Evolutionary conservation across 2,113 vertebrate genomes (phyloP).

Genomic region (Ascaphus truei): DNA sequence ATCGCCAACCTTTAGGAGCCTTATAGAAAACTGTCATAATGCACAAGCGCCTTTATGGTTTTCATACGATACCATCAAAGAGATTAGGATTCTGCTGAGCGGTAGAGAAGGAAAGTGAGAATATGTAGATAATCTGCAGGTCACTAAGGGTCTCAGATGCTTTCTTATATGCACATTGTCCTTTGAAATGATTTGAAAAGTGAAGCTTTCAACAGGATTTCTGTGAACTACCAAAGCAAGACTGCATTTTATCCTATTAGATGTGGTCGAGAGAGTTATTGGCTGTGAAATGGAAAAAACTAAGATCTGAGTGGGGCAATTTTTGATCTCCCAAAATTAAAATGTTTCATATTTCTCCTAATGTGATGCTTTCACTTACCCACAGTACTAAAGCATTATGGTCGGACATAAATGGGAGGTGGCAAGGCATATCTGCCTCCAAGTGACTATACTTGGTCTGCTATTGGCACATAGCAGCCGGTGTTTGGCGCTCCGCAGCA

Average conservation of each 20-base stretch:
- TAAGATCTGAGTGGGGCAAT: background rate
- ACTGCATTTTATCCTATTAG: constrained; percentile 10
- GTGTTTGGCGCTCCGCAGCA: background rate
- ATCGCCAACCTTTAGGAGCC: background rate
- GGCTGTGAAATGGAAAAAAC: constrained; percentile 14
- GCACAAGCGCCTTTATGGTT: background rate
- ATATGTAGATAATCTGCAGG: constrained; percentile 16
- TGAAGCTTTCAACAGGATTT: constrained; percentile 11
- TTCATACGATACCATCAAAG: constrained; percentile 18
- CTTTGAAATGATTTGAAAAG: constrained; percentile 27
- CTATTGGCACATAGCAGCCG: background rate
- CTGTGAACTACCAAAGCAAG: background rate
- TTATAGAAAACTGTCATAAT: background rate
- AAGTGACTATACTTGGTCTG: background rate
- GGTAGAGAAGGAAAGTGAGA: background rate
- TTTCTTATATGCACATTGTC: background rate
- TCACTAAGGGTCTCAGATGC: constrained; percentile 1
- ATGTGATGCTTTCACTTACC: too few relatives aligned
- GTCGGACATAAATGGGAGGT: background rate
- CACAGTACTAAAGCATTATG: too few relatives aligned
- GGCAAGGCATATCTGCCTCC: background rate
- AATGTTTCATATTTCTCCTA: too few relatives aligned
- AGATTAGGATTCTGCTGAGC: constrained; percentile 22
- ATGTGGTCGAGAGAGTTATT: background rate
- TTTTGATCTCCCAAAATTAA: too few relatives aligned